Evolutionary conservation across 2,888 invertebrate species (phyloP).

Genomic region (Melipona bicolor): DNA sequence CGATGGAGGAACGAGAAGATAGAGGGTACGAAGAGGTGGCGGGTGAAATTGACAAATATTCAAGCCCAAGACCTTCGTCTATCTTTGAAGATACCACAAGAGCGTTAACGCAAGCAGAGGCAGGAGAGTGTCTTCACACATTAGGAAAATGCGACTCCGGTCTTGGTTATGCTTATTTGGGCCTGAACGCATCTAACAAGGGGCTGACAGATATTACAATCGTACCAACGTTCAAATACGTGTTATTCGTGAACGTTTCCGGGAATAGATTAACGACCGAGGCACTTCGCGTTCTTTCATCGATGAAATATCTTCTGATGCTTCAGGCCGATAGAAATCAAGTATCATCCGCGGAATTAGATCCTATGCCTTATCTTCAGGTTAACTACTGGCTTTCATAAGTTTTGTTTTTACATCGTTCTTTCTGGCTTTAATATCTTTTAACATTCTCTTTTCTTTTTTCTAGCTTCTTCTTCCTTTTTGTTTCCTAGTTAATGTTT

Average conservation of each 20-base stretch:
- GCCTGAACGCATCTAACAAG: slow-evolving; percentile 85
- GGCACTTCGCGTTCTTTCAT: slow-evolving; percentile 84
- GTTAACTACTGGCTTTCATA: slow-evolving; percentile 11
- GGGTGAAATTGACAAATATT: slow-evolving; percentile 26
- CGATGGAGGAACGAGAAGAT: background rate
- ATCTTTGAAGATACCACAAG: slow-evolving; percentile 34
- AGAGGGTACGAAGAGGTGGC: slow-evolving; percentile 9
- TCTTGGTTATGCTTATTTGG: slow-evolving; percentile 87
- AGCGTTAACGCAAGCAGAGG: slow-evolving; percentile 80
- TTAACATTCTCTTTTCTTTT: background rate
- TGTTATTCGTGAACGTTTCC: slow-evolving; percentile 87
- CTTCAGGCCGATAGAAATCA: slow-evolving; percentile 87
- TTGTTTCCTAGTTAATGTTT: background rate
- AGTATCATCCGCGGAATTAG: slow-evolving; percentile 85
- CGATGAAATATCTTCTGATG: slow-evolving; percentile 86
- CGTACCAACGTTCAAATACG: slow-evolving; percentile 85
- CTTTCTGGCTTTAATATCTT: background rate
- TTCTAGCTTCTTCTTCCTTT: no score
- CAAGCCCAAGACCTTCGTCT: background rate
- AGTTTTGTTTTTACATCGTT: background rate
- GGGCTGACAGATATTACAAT: slow-evolving; percentile 85
- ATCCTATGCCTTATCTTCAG: slow-evolving; percentile 86
- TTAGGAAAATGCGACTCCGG: slow-evolving; percentile 85
- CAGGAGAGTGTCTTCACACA: slow-evolving; percentile 83
- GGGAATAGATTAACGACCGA: slow-evolving; percentile 85